phyloP scores from a whole-genome alignment of 2,888 invertebrate genomes.

The Xestia rhomboidea region DNA sequence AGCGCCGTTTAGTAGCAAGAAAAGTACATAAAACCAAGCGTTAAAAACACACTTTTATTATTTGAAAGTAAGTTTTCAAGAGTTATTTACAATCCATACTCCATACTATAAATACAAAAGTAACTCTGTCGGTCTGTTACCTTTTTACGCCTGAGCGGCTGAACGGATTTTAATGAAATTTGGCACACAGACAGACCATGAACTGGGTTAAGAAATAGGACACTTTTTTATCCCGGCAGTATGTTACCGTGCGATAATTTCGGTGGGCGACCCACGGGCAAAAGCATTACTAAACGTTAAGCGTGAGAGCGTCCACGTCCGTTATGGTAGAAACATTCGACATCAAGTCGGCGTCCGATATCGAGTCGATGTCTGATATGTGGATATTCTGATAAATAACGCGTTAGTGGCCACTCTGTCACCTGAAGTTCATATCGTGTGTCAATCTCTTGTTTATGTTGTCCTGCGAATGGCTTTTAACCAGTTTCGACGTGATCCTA shows the following conservation, averaged over 20 bases:
- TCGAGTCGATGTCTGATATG: not conserved
- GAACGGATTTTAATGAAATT: not conserved
- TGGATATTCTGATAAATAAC: conserved; percentile 9
- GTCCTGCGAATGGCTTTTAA: conserved; percentile 87
- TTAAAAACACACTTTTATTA: conserved; percentile 28
- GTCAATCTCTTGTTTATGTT: conserved; percentile 82
- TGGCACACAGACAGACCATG: not conserved
- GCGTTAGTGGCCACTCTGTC: conserved; percentile 64
- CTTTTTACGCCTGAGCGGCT: not conserved
- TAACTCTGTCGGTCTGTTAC: not conserved
- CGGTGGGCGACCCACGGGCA: not conserved
- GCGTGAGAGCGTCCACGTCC: conserved; percentile 23
- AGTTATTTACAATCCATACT: not conserved
- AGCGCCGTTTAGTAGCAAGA: conserved; percentile 5
- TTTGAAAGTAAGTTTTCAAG: not conserved
- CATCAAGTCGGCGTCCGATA: not conserved
- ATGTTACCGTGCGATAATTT: not conserved
- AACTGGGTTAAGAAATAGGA: not conserved
- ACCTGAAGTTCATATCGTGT: conserved; percentile 78
- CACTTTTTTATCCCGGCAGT: not conserved
- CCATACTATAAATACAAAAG: not conserved
- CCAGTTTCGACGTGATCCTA: conserved; percentile 75
- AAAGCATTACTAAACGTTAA: conserved; percentile 12
- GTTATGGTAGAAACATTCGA: not conserved
- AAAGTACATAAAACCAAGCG: conserved; percentile 15